These are phyloP conservation scores for Anguilla marmorata DNA, from an alignment of 2,797 vertebrate species.

Conservation along the genomic window DNA sequence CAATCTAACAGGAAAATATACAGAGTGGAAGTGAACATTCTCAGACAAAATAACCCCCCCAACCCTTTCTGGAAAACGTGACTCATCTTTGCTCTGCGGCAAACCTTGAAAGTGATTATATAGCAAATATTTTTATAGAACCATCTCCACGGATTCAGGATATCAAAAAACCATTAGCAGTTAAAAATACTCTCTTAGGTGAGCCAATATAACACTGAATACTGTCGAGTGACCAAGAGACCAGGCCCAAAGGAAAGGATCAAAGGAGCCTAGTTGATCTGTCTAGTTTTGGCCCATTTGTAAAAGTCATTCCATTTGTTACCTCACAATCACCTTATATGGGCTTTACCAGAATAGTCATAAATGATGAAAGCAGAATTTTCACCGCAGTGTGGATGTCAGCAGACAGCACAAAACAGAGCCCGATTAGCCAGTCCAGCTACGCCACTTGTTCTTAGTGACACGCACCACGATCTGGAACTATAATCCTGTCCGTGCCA, in stretches of 20 bases:
- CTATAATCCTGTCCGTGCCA: too few relatives aligned
- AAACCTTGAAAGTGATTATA: constrained; percentile 54
- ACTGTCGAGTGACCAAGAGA: background rate
- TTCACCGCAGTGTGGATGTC: too few relatives aligned
- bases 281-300: background rate
- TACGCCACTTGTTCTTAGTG: too few relatives aligned
- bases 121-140: constrained; percentile 39
- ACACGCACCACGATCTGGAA: too few relatives aligned
- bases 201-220: background rate
- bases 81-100: constrained; percentile 55
- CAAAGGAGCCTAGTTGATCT: background rate
- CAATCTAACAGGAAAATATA: background rate
- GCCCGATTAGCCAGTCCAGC: too few relatives aligned
- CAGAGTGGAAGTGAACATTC: constrained; percentile 36
- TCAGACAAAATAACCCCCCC: constrained; percentile 48
- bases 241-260: background rate
- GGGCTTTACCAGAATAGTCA: background rate
- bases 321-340: background rate
- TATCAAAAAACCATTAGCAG: background rate
- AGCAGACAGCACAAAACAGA: too few relatives aligned
- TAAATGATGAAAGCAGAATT: too few relatives aligned
- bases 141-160: constrained; percentile 30
- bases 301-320: background rate
- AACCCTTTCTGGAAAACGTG: constrained; percentile 47
- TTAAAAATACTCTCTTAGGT: constrained; percentile 23